Evolutionary conservation across 30 jellyfish, hydroid and myxozoan genomes (phyloP).

Genomic region (Morbakka virulenta): DNA sequence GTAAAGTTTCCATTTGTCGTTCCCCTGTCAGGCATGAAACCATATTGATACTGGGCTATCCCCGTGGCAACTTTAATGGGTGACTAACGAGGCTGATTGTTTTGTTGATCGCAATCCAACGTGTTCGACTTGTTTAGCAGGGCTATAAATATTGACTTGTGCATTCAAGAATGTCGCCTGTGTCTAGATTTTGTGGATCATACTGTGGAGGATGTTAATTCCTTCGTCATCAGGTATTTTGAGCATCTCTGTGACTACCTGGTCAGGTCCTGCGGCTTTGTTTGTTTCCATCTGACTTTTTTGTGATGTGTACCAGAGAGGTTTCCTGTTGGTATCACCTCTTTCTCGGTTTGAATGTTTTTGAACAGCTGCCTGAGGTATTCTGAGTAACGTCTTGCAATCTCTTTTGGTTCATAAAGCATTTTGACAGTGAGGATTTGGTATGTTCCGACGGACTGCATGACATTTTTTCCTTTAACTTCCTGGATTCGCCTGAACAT

Average conservation of each 20-base stretch:
- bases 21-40: conserved; percentile 5
- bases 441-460: not conserved
- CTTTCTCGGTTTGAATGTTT: not conserved
- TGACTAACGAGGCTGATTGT: conserved; percentile 3
- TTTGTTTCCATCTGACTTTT: not conserved
- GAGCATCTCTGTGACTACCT: not conserved
- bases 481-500: not conserved
- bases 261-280: not conserved
- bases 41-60: not conserved
- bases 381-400: not conserved
- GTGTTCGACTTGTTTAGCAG: not conserved
- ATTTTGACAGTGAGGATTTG: not conserved
- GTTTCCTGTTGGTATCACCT: not conserved
- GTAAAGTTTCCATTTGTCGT: not conserved
- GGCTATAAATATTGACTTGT: not conserved
- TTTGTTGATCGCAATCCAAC: not conserved
- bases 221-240: not conserved
- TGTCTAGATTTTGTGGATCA: not conserved
- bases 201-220: conserved; percentile 3
- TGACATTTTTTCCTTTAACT: not conserved
- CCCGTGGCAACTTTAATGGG: not conserved
- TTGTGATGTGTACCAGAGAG: not conserved
- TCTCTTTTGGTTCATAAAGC: not conserved
- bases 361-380: not conserved
- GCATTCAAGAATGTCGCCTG: not conserved